Percentiles rank a stretch among this genome's conserved stretches.
Conservation (phyloP, 2,888 invertebrate genomes). For the Belgica antarctica region DNA sequence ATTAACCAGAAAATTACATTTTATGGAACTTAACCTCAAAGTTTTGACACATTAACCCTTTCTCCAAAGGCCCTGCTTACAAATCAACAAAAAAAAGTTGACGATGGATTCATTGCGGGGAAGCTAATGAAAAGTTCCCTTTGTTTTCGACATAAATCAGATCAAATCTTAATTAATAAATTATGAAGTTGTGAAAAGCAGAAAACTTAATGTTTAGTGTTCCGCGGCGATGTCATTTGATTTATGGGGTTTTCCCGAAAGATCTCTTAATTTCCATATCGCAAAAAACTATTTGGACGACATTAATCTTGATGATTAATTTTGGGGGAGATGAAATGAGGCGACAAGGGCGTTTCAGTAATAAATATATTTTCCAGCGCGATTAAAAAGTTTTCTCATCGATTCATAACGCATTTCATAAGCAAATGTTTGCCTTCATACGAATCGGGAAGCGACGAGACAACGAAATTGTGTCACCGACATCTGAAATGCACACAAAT, state of each 20-base stretch:
- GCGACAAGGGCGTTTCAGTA: neutral
- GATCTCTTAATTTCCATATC: neutral
- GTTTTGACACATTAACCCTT: too few relatives aligned
- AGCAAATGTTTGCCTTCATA: neutral
- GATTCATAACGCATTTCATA: neutral
- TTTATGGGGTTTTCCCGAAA: too few relatives aligned
- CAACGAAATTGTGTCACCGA: constrained; percentile 10
- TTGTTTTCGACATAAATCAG: neutral
- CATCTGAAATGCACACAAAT: constrained; percentile 19
- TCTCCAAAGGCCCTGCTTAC: too few relatives aligned
- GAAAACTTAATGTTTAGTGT: neutral
- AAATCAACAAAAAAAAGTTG: too few relatives aligned
- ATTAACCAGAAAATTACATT: too few relatives aligned
- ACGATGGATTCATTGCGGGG: neutral
- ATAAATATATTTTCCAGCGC: constrained; percentile 6
- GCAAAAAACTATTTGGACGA: neutral
- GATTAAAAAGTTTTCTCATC: neutral
- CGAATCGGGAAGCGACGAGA: too few relatives aligned
- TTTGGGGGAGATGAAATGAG: neutral
- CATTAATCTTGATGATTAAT: constrained; percentile 17
- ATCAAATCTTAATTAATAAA: neutral
- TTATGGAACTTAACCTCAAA: too few relatives aligned
- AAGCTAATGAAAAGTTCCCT: neutral
- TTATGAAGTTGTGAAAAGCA: neutral
- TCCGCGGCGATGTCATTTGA: neutral